Evolutionary conservation across 2,888 invertebrate species (phyloP), one percentile per base, ranked within the genome.

Genomic region (Aradus depressus): DNA sequence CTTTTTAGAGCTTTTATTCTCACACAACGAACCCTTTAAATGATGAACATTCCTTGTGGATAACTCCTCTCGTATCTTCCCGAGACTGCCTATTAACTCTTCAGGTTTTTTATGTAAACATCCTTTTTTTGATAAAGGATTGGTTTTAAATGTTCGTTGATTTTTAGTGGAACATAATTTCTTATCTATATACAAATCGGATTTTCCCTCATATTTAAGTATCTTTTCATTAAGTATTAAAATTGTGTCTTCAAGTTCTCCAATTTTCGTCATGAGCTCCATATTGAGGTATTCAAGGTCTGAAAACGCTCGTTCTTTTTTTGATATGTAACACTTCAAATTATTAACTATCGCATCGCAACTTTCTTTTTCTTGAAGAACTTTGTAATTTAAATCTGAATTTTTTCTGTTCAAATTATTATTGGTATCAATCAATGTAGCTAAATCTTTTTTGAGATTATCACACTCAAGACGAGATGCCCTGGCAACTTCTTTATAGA

Each of bases 251-350:
- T 80, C 77, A 35, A 84, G 64, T 56, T 72, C 70, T 60, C 75
- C 76, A 14, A 79, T 70, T 65, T 76, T 79, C 61, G 71, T 67
- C 14, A 73, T 65, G 62, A 74, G 74, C 59, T 72, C 71, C 25
- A 72, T 71, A 53, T 72, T 73, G n/a, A 71, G 64, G 59, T 80
- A 73, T 61, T 73, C 75, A 37, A 74, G 68, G 60, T 83, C 81
- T 57, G 75, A 73, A 59, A 72, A 72, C 58, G 77, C 75, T 44
- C 66, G 69, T 63, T 77, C 75, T 38, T 78, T 67, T 54, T 68
- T 69, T 45, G 70, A 64, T 49, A 78, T 63, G 58, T 70, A 69
- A 23, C 68, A 68, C 56, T 71, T 72, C 5, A 74, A 65, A 55
- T 76, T 77, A 72, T 43, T 12, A 51, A 51, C 12, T 14, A 18